Evolutionary conservation across 1,140 invertebrate species (phyloP).

Genomic region (Bombus confusus): DNA sequence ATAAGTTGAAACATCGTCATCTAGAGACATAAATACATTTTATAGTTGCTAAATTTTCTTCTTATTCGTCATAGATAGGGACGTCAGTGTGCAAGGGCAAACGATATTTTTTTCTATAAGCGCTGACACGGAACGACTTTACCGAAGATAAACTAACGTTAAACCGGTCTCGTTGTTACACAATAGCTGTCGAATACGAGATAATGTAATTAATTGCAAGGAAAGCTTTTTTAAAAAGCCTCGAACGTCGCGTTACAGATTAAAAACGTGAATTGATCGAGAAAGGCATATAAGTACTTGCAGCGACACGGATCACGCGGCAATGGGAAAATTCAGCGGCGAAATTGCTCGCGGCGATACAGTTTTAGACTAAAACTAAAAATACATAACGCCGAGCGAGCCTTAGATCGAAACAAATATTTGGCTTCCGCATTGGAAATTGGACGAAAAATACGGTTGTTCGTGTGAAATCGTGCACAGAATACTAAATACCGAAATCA

Average conservation of each 20-base stretch:
- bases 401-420: not conserved
- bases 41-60: not conserved
- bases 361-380: slow-evolving; percentile 71
- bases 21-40: not conserved
- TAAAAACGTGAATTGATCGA: not conserved
- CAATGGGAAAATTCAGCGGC: slow-evolving; percentile 41
- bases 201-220: slow-evolving; percentile 1
- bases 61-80: not conserved
- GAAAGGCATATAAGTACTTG: not conserved
- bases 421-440: not conserved
- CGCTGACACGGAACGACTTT: not conserved
- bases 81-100: not conserved
- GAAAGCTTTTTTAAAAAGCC: not conserved
- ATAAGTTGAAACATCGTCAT: not conserved
- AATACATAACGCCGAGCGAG: slow-evolving; percentile 60
- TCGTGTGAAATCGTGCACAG: not conserved
- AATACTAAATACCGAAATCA: not conserved
- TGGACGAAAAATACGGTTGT: not conserved
- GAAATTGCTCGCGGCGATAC: slow-evolving; percentile 41
- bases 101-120: not conserved
- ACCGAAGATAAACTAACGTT: not conserved
- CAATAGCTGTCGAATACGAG: not conserved
- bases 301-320: not conserved
- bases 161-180: not conserved
- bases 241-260: not conserved